A percentile compares a stretch with the other conserved stretches of the same genome.
These are phyloP conservation scores for Proctacanthus coquilletti DNA, from an alignment of 1,140 invertebrate genomes.

Conservation along the genomic window DNA sequence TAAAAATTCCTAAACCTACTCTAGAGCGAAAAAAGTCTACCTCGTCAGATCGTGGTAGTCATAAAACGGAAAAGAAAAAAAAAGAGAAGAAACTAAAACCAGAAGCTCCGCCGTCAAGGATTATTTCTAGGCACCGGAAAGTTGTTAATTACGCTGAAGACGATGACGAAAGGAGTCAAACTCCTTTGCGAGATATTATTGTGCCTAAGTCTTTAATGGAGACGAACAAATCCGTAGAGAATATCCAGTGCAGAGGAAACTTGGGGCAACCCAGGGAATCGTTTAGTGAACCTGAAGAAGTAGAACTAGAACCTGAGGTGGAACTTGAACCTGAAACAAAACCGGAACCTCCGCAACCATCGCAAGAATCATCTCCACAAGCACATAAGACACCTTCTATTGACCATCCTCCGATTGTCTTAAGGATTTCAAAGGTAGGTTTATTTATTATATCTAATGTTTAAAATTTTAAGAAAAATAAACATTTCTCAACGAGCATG, in stretches of 20 bases:
- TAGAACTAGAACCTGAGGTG: not conserved
- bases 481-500: not conserved
- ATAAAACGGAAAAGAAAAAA: conserved; percentile 18
- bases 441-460: not conserved
- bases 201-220: conserved; percentile 1
- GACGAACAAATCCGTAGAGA: no score
- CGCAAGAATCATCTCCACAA: conserved; percentile 8
- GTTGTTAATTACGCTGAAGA: conserved; percentile 28
- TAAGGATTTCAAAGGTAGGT: conserved; percentile 40
- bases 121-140: conserved; percentile 21
- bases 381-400: conserved; percentile 18
- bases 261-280: no score
- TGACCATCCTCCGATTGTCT: conserved; percentile 38
- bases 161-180: conserved; percentile 24
- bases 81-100: conserved; percentile 28
- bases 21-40: not conserved
- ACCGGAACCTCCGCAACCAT: conserved; percentile 14
- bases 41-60: not conserved
- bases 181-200: conserved; percentile 29
- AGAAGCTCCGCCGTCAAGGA: conserved; percentile 28
- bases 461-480: no score
- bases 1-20: conserved; percentile 10
- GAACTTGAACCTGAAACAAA: not conserved
- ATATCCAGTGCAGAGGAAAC: no score
- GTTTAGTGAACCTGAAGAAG: not conserved